These are phyloP conservation scores for Yoshiicerus persimilis DNA, from an alignment of 1,140 invertebrate species.

Conservation along the genomic window DNA sequence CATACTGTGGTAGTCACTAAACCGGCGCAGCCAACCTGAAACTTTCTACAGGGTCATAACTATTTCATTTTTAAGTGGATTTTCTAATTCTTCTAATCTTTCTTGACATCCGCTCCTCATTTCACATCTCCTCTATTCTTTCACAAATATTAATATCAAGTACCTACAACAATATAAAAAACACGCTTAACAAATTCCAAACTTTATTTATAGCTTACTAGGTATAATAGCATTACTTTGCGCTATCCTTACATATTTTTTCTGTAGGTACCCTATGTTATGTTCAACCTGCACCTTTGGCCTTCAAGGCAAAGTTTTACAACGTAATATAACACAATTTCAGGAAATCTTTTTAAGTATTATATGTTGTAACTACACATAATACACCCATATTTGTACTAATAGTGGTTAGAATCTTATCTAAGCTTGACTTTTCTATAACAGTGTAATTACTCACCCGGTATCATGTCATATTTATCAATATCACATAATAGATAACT, in stretches of 20 bases:
- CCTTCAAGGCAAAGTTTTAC: too few species aligned
- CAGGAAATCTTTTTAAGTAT: too few species aligned
- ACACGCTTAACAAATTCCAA: neutral
- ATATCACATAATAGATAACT: neutral
- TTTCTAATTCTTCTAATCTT: neutral
- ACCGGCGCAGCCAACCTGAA: neutral
- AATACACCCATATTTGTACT: too few species aligned
- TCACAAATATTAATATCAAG: neutral
- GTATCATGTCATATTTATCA: neutral
- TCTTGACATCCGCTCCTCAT: neutral
- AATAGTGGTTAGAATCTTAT: neutral
- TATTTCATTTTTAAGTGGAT: constrained; percentile 15
- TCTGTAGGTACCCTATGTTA: too few species aligned
- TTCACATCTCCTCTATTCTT: too few species aligned
- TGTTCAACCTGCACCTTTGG: neutral
- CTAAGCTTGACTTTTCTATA: neutral
- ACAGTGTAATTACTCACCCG: neutral
- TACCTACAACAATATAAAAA: neutral
- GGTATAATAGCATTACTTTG: neutral
- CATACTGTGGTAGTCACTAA: neutral
- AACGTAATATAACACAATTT: too few species aligned
- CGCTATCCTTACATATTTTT: neutral
- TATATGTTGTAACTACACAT: too few species aligned
- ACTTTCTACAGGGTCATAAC: constrained; percentile 4
- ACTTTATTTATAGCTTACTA: neutral